Evolutionary conservation across 2,113 vertebrate genomes (phyloP).

Genomic region (Bostrychus sinensis): DNA sequence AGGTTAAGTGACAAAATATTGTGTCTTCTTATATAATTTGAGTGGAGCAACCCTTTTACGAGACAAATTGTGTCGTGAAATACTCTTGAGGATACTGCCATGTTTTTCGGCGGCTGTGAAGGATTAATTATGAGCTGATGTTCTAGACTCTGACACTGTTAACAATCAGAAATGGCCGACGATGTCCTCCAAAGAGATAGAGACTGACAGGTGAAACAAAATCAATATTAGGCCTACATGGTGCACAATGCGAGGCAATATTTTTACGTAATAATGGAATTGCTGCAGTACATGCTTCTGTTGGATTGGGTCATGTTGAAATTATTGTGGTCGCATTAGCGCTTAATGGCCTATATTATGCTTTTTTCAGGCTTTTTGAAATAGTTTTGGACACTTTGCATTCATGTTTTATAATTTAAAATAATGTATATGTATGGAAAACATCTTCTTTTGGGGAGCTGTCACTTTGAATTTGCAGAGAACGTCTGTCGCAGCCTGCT

Average conservation of each 20-base stretch:
- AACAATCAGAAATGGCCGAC: constrained; percentile 46
- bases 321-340: no score
- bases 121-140: constrained; percentile 36
- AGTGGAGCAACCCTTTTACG: constrained; percentile 4
- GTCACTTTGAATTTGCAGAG: no score
- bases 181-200: constrained; percentile 20
- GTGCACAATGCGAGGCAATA: constrained; percentile 15
- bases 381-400: no score
- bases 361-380: no score
- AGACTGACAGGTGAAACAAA: constrained; percentile 36
- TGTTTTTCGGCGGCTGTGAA: constrained; percentile 20
- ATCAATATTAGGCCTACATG: constrained; percentile 37
- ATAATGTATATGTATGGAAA: no score
- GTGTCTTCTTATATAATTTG: not conserved
- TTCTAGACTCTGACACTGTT: constrained; percentile 30
- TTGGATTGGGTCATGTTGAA: not conserved
- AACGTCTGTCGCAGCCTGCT: no score
- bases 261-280: constrained; percentile 20
- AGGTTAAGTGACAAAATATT: not conserved
- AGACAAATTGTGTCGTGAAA: constrained; percentile 11
- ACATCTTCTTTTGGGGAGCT: no score
- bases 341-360: no score
- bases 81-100: constrained; percentile 3
- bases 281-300: not conserved
- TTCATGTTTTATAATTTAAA: no score